Evolutionary conservation across 1,140 invertebrate genomes (phyloP).

Genomic region (Diuraphis noxia): DNA sequence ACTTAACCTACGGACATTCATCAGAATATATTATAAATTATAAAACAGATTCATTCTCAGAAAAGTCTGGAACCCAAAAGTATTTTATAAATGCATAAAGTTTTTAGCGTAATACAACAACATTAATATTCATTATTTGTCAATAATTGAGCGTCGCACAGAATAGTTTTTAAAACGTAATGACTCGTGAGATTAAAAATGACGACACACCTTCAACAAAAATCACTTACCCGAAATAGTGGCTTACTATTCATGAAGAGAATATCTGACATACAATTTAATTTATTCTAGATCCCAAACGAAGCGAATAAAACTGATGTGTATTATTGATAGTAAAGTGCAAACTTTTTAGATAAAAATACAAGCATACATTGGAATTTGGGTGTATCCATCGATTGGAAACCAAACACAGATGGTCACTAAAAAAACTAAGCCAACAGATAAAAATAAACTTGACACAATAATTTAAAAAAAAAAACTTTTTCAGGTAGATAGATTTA

Average conservation of each 20-base stretch:
- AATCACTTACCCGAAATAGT: neutral
- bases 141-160: neutral
- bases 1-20: neutral
- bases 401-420: neutral
- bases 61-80: neutral
- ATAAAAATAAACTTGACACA: neutral
- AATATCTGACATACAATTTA: neutral
- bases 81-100: neutral
- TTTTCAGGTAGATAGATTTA: neutral
- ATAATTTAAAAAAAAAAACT: neutral
- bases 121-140: neutral
- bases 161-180: neutral
- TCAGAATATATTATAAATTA: neutral
- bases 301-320: neutral
- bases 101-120: neutral
- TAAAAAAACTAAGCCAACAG: neutral
- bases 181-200: conserved; percentile 6
- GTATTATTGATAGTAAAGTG: neutral
- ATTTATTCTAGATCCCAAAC: neutral
- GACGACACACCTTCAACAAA: neutral
- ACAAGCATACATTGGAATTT: neutral
- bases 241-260: neutral
- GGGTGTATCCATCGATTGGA: neutral
- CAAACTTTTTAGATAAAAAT: neutral
- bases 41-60: neutral